Percentiles rank a stretch among this genome's conserved stretches.
phyloP scores from a whole-genome alignment of 2,888 invertebrate genomes.

The Polydrusus pterygomalis region DNA sequence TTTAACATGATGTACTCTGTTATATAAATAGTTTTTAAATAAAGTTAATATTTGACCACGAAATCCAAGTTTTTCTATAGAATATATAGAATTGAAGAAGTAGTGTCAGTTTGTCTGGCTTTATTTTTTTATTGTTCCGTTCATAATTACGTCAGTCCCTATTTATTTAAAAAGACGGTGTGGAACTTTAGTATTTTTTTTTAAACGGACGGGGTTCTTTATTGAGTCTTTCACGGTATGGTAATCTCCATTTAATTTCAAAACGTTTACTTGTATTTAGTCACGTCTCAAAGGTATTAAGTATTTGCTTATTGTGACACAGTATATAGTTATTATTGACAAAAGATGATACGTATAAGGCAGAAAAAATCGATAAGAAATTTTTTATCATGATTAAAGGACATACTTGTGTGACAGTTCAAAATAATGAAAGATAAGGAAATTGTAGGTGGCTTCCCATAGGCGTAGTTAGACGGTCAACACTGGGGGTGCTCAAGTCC shows the following conservation, averaged over 20 bases:
- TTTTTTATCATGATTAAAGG: neutral
- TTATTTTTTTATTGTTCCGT: too few species aligned
- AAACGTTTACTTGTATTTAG: neutral
- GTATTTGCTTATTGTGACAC: neutral
- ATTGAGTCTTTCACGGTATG: neutral
- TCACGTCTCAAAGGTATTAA: slow-evolving; percentile 1
- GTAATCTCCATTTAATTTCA: neutral
- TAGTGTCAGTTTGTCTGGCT: too few species aligned
- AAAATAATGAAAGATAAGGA: neutral
- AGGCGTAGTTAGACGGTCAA: too few species aligned
- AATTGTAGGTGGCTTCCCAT: too few species aligned
- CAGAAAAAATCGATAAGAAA: neutral
- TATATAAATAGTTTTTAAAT: too few species aligned
- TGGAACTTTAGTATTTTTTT: neutral
- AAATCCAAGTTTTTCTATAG: too few species aligned
- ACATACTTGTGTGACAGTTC: neutral
- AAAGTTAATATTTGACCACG: too few species aligned
- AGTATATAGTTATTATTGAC: slow-evolving; percentile 1
- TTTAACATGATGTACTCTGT: too few species aligned
- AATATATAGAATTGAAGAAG: too few species aligned
- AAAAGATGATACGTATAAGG: slow-evolving; percentile 1
- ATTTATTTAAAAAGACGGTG: neutral
- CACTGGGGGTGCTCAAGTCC: too few species aligned
- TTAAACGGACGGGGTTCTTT: neutral
- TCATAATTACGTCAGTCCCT: neutral